Conservation (phyloP, 2,888 invertebrate genomes). For the Drosophila antonietae region DNA sequence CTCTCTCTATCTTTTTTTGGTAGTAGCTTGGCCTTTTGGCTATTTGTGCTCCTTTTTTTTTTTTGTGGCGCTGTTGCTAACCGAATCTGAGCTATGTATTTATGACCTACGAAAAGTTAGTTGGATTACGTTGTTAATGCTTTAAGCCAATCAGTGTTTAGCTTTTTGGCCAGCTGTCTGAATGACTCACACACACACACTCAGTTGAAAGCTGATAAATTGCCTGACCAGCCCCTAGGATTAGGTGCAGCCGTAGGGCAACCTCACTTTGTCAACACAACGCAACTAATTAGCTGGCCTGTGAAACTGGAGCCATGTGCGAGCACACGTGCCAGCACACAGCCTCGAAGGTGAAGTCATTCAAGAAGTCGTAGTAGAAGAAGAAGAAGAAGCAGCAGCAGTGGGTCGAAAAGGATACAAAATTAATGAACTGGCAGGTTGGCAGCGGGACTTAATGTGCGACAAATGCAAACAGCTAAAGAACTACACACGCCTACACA, state of each 20-base stretch:
- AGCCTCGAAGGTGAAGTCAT: slow-evolving; percentile 8
- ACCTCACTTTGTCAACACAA: slow-evolving; percentile 13
- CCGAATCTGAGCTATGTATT: slow-evolving; percentile 26
- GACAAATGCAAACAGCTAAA: slow-evolving; percentile 19
- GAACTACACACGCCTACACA: slow-evolving; percentile 10
- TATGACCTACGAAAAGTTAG: slow-evolving; percentile 13
- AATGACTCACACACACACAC: slow-evolving; percentile 7
- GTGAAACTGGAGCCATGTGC: slow-evolving; percentile 33
- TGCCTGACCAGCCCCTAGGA: slow-evolving; percentile 15
- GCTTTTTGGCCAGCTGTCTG: slow-evolving; percentile 25
- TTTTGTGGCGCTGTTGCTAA: slow-evolving; percentile 4
- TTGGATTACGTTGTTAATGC: slow-evolving; percentile 27
- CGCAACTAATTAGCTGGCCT: slow-evolving; percentile 48
- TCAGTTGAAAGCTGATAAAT: slow-evolving; percentile 35
- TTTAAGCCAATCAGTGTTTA: slow-evolving; percentile 23
- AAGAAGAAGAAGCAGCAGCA: neutral
- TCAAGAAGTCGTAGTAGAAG: neutral
- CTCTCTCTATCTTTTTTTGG: neutral
- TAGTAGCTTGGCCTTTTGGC: slow-evolving; percentile 44
- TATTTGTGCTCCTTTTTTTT: neutral
- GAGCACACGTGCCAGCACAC: slow-evolving; percentile 50
- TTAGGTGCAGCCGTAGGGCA: slow-evolving; percentile 1
- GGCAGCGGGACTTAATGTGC: slow-evolving; percentile 34
- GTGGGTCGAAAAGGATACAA: slow-evolving; percentile 25
- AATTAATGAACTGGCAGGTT: slow-evolving; percentile 64